phyloP scores from a whole-genome alignment of 2,113 vertebrate species.

The Eulemur macaco region DNA sequence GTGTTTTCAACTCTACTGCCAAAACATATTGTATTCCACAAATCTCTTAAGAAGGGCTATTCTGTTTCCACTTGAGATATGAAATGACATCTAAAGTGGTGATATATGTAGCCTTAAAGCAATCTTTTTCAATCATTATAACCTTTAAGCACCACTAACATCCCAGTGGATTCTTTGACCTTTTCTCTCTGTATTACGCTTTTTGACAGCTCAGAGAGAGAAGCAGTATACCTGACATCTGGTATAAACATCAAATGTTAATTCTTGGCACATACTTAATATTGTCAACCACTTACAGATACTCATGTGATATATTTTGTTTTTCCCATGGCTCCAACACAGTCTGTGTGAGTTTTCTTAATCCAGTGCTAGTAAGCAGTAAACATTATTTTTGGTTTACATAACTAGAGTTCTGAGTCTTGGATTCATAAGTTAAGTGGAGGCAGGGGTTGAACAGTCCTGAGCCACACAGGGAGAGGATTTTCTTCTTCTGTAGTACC shows the following conservation, averaged over 20 bases:
- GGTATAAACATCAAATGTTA: slow-evolving; percentile 56
- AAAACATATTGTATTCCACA: slow-evolving; percentile 34
- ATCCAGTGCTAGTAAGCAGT: slow-evolving; percentile 9
- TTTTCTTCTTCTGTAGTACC: not conserved
- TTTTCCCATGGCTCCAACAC: slow-evolving; percentile 59
- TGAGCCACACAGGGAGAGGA: not conserved
- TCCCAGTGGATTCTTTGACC: slow-evolving; percentile 52
- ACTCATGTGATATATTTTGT: slow-evolving; percentile 58
- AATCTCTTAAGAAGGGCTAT: slow-evolving; percentile 41
- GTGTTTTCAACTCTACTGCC: slow-evolving; percentile 24
- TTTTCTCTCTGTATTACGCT: slow-evolving; percentile 42
- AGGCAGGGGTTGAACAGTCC: not conserved
- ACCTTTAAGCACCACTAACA: slow-evolving; percentile 50
- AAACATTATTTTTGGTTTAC: not conserved
- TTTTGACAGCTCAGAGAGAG: slow-evolving; percentile 68
- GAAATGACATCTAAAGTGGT: slow-evolving; percentile 55
- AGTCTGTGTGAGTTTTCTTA: slow-evolving; percentile 51
- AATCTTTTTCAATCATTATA: slow-evolving; percentile 55
- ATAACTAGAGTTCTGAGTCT: not conserved
- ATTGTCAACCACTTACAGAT: slow-evolving; percentile 67
- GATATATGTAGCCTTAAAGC: slow-evolving; percentile 50
- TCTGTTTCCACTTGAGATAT: slow-evolving; percentile 20
- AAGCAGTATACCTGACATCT: slow-evolving; percentile 60
- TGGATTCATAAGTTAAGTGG: not conserved
- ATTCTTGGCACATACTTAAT: slow-evolving; percentile 46